These are phyloP conservation scores for Halesus radiatus DNA, from an alignment of 1,140 invertebrate genomes.

Conservation along the genomic window DNA sequence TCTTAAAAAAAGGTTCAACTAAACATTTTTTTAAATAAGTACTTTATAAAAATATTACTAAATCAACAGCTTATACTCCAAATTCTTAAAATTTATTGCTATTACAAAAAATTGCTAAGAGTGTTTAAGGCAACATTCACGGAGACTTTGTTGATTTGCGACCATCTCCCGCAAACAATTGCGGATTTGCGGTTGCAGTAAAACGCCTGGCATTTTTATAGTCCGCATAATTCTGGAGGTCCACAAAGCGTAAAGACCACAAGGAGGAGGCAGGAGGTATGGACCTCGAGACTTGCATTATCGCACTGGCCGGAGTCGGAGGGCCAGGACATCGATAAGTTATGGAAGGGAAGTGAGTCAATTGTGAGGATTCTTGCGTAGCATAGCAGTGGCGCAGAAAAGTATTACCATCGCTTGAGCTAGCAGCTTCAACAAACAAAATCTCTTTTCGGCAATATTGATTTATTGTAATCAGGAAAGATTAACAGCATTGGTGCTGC, in stretches of 20 bases:
- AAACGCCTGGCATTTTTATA: slow-evolving; percentile 49
- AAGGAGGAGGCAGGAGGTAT: background rate
- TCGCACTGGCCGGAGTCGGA: background rate
- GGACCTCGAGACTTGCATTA: background rate
- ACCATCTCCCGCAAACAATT: slow-evolving; percentile 48
- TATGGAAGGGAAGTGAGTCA: slow-evolving; percentile 7
- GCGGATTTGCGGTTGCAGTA: slow-evolving; percentile 51
- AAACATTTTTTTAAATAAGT: too few species aligned
- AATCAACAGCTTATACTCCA: too few species aligned
- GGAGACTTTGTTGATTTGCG: background rate
- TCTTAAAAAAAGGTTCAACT: too few species aligned
- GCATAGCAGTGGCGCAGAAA: too few species aligned
- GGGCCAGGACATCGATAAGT: background rate
- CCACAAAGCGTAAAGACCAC: slow-evolving; percentile 27
- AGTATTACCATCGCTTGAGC: too few species aligned
- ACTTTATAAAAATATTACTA: too few species aligned
- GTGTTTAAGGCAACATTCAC: background rate
- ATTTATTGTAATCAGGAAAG: too few species aligned
- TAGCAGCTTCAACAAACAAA: too few species aligned
- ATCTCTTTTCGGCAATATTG: too few species aligned
- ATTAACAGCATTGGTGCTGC: too few species aligned
- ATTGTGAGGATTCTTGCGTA: background rate
- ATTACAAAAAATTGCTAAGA: background rate
- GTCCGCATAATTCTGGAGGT: slow-evolving; percentile 44
- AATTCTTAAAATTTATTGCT: too few species aligned